A percentile compares a stretch with the other conserved stretches of the same genome.
Conservation (phyloP, 2,888 invertebrate genomes). For the Amphipyra tragopoginis region DNA sequence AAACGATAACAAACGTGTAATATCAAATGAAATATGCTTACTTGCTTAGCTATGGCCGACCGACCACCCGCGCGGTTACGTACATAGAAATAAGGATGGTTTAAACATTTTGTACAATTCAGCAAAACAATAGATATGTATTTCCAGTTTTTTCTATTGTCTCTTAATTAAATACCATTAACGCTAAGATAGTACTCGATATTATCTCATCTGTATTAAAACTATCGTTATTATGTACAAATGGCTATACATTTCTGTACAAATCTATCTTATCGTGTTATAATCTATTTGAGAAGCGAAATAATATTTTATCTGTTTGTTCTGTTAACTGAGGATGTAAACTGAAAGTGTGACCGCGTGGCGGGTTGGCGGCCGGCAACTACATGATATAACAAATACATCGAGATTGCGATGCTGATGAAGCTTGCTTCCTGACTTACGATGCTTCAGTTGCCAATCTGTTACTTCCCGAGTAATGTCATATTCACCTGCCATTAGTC, state of each 20-base stretch:
- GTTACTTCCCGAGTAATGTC: conserved; percentile 7
- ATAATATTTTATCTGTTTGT: conserved; percentile 69
- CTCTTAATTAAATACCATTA: conserved; percentile 85
- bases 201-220: conserved; percentile 86
- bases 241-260: conserved; percentile 86
- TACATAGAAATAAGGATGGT: conserved; percentile 83
- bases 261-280: conserved; percentile 85
- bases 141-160: conserved; percentile 81
- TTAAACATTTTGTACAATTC: conserved; percentile 80
- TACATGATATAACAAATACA: conserved; percentile 90
- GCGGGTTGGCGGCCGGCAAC: conserved; percentile 83
- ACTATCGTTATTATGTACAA: conserved; percentile 87
- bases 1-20: conserved; percentile 89
- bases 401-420: conserved; percentile 76
- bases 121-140: conserved; percentile 82
- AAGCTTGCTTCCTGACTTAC: conserved; percentile 62
- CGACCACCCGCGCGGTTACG: conserved; percentile 78
- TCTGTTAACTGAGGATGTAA: conserved; percentile 85
- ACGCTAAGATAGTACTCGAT: conserved; percentile 86
- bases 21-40: conserved; percentile 88
- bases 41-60: conserved; percentile 88
- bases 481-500: conserved; percentile 27
- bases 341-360: conserved; percentile 78
- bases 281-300: conserved; percentile 83
- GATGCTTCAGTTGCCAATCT: conserved; percentile 11